Evolutionary conservation across 2,113 vertebrate genomes (phyloP).

Genomic region (Mionectes macconnelli): DNA sequence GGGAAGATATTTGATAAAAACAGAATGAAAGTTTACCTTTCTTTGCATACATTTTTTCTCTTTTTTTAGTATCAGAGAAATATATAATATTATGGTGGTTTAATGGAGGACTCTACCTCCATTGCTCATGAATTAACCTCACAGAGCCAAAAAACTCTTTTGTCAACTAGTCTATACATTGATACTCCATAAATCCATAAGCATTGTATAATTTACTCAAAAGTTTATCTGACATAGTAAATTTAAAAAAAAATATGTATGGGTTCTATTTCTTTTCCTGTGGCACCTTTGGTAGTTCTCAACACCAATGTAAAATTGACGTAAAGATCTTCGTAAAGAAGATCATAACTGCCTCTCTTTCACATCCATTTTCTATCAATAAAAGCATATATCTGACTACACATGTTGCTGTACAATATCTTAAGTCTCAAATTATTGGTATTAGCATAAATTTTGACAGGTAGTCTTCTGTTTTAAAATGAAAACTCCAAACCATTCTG

Average conservation of each 20-base stretch:
- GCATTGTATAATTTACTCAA: accelerated
- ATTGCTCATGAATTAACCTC: neutral
- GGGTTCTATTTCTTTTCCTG: neutral
- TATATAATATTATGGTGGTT: neutral
- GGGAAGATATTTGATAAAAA: neutral
- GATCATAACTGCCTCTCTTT: neutral
- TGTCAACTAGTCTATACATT: neutral
- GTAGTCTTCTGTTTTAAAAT: neutral
- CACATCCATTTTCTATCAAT: neutral
- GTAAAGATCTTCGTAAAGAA: neutral
- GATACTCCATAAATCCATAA: neutral
- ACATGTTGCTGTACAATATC: neutral
- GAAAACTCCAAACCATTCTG: accelerated
- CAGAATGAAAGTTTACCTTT: neutral
- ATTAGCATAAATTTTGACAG: neutral
- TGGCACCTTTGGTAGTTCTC: neutral
- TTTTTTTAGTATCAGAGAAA: neutral
- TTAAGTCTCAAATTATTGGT: neutral
- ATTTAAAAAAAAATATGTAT: neutral
- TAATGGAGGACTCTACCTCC: neutral
- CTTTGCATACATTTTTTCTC: no score
- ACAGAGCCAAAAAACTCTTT: neutral
- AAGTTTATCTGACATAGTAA: accelerated
- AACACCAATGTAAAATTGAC: neutral
- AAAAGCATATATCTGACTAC: neutral